Conservation (phyloP, 2,113 vertebrate genomes). For the Suricata suricatta region DNA sequence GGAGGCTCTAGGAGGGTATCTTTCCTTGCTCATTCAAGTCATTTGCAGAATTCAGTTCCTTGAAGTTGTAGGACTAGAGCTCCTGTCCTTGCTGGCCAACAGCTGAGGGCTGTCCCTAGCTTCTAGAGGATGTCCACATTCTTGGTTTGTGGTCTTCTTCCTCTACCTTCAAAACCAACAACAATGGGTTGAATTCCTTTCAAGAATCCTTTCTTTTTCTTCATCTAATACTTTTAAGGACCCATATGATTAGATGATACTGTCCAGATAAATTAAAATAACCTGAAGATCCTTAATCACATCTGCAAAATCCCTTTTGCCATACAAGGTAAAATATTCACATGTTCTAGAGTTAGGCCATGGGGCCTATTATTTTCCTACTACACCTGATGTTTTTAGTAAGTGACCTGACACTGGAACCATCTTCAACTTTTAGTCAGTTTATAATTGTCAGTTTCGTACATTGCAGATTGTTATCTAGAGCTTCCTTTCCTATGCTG, state of each 20-base stretch:
- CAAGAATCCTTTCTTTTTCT: not conserved
- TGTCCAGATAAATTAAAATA: not conserved
- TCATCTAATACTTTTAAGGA: not conserved
- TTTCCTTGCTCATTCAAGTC: not conserved
- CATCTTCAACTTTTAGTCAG: not conserved
- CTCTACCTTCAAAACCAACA: not conserved
- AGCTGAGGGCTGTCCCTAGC: not conserved
- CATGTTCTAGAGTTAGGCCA: not conserved
- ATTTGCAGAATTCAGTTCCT: not conserved
- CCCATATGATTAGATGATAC: not conserved
- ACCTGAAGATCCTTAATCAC: not conserved
- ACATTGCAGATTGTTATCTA: not conserved
- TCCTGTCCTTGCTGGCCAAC: not conserved
- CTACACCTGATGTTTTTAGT: not conserved
- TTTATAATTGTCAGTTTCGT: not conserved
- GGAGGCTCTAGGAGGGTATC: not conserved
- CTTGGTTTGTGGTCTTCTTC: not conserved
- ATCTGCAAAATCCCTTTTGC: not conserved
- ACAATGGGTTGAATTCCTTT: not conserved
- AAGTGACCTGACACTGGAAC: not conserved
- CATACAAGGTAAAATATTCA: not conserved
- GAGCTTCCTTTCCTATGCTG: not conserved
- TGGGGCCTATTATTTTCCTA: not conserved
- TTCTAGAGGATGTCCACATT: not conserved
- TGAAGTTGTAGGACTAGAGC: not conserved